Evolutionary conservation across 2,113 vertebrate species (phyloP).

Genomic region (Synodontis membranacea): DNA sequence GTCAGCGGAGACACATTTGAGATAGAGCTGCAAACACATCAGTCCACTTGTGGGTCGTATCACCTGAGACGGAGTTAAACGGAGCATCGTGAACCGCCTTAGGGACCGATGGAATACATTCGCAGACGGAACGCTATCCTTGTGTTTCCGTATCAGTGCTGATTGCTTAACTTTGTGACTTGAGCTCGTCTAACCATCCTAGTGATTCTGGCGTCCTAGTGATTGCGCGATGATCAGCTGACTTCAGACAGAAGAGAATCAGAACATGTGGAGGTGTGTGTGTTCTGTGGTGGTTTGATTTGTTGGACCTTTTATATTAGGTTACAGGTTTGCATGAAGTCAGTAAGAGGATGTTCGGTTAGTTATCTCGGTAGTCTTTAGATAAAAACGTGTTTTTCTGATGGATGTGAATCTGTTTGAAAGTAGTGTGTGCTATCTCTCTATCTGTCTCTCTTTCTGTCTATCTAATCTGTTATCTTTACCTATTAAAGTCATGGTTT

Average conservation of each 20-base stretch:
- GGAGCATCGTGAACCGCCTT: not conserved
- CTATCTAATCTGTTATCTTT: not conserved
- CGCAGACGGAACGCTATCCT: too few relatives aligned
- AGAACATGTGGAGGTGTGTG: too few relatives aligned
- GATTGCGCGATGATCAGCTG: not conserved
- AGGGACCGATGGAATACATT: not conserved
- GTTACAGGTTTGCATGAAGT: not conserved
- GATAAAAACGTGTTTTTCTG: not conserved
- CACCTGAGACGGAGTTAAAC: not conserved
- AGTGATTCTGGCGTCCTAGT: not conserved
- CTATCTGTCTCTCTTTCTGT: too few relatives aligned
- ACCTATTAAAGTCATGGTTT: not conserved
- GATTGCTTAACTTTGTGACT: not conserved
- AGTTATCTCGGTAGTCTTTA: not conserved
- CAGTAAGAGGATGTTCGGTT: constrained; percentile 4
- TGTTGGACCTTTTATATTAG: not conserved
- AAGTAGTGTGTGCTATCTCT: too few relatives aligned
- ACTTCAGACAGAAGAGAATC: not conserved
- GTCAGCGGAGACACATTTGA: not conserved
- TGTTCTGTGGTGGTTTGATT: too few relatives aligned
- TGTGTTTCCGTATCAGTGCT: not conserved
- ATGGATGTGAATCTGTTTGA: too few relatives aligned
- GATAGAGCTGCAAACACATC: not conserved
- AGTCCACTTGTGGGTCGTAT: not conserved
- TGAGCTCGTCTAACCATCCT: not conserved